These are phyloP conservation scores for Caenorhabditis drosophilae DNA, from an alignment of 2,888 invertebrate species.

Conservation along the genomic window DNA sequence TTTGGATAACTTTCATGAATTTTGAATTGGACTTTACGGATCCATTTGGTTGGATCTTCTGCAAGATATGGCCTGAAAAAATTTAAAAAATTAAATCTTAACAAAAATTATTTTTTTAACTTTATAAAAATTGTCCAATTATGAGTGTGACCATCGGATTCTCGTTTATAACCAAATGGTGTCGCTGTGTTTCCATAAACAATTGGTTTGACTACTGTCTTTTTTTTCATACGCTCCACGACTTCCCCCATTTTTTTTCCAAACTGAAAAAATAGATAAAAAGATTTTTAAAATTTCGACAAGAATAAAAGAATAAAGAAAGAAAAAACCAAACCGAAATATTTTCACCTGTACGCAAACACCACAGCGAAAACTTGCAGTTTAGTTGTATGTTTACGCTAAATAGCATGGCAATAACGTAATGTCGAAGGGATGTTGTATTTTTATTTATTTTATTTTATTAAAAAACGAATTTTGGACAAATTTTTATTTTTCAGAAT, in stretches of 20 bases:
- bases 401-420: too few species aligned
- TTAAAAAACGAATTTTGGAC: neutral
- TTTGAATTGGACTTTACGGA: constrained; percentile 76
- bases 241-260: constrained; percentile 35
- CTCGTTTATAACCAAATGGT: constrained; percentile 44
- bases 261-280: constrained; percentile 2
- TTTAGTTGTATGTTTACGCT: constrained; percentile 7
- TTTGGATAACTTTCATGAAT: constrained; percentile 95
- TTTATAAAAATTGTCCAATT: constrained; percentile 79
- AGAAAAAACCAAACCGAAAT: constrained; percentile 2
- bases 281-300: neutral
- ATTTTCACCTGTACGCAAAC: neutral
- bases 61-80: constrained; percentile 29
- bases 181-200: constrained; percentile 91
- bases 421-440: neutral
- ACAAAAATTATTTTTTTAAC: constrained; percentile 1
- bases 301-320: constrained; percentile 2
- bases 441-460: neutral
- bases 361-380: neutral
- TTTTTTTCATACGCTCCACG: constrained; percentile 54
- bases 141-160: constrained; percentile 85
- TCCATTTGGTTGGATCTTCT: constrained; percentile 51
- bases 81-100: too few species aligned
- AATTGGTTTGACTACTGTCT: constrained; percentile 84
- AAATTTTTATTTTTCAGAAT: constrained; percentile 8